Percentiles rank a stretch among this genome's conserved stretches.
Conservation (phyloP, 1,140 invertebrate genomes). For the Trypoxylus dichotomus region DNA sequence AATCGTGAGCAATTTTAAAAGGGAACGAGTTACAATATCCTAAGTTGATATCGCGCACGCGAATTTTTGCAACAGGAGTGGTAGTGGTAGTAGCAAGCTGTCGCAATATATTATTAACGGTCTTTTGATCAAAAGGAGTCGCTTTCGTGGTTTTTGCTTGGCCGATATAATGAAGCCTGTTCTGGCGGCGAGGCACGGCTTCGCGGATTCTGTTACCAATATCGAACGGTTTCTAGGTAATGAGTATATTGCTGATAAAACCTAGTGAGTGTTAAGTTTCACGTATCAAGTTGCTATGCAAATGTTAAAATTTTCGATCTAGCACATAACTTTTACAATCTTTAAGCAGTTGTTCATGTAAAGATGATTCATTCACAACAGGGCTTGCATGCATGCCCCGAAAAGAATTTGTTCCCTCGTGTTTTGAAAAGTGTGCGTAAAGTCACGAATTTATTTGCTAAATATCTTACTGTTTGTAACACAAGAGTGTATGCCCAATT, state of each 20-base stretch:
- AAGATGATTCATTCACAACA: too few relatives aligned
- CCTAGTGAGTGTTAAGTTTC: background rate
- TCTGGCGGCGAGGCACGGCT: conserved; percentile 26
- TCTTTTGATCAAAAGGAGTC: conserved; percentile 42
- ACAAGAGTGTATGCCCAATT: too few relatives aligned
- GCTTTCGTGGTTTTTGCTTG: conserved; percentile 42
- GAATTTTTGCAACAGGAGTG: background rate
- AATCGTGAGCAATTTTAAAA: background rate
- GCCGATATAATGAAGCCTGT: conserved; percentile 39
- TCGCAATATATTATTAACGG: conserved; percentile 42
- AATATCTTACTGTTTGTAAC: too few relatives aligned
- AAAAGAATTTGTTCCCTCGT: too few relatives aligned
- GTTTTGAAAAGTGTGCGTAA: too few relatives aligned
- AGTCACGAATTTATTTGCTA: too few relatives aligned
- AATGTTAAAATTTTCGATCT: background rate
- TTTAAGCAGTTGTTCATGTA: too few relatives aligned
- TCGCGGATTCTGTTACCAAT: conserved; percentile 35
- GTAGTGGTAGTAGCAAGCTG: conserved; percentile 11
- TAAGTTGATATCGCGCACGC: background rate
- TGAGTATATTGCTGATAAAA: conserved; percentile 2
- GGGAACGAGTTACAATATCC: background rate
- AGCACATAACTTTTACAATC: too few relatives aligned
- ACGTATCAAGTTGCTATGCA: background rate
- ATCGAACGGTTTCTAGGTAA: conserved; percentile 22
- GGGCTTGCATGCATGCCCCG: too few relatives aligned